Evolutionary conservation across 2,797 vertebrate species (phyloP), one percentile per base, ranked within the genome.

Genomic region (Spizella passerina): DNA sequence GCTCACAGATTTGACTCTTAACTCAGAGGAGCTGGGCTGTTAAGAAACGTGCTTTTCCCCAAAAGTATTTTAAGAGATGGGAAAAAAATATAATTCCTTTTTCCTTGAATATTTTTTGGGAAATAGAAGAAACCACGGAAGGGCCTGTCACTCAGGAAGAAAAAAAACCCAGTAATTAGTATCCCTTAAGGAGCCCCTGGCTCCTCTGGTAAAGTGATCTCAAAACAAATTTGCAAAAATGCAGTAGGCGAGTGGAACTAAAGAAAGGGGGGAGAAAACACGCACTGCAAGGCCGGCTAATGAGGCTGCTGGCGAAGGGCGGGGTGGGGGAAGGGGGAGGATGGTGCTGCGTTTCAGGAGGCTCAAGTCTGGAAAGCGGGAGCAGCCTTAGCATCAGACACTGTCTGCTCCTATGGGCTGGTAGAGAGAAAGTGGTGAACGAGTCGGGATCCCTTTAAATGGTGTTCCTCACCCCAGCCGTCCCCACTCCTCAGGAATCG

Each of bases 191-290:
- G 94, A 95, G 88, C 70, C 85, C 69, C 86, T 27, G 82, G 81
- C 85, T 96, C 76, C 95, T 96, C 95, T 88, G 94, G 97, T 97
- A 98, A 98, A 97, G 87, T 88, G 97, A 98, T 98, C 97, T 94
- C 97, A 83, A 97, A 98, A 98, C 97, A 97, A 96, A 97, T 93
- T 96, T 80, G 78, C 91, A 81, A 12, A 96, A 96, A 95, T 86
- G 94, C 93, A 60, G 86, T 53, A 53, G 92, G 91, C 47, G 38
- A 97, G 78, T 88, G 94, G 95, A 98, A 96, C 94, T 80, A 84
- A 94, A 95, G 96, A 93, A 82, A 94, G 63, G 39, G 87, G 52
- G 81, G 56, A 86, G 92, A 97, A 97, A 97, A 97, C 90, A 81
- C 46, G 30, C 96, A 84, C 66, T 79, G 66, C 53, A 83, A 49